These are phyloP conservation scores for Scaptomyza graminum DNA, from an alignment of 1,140 invertebrate species.

Conservation along the genomic window DNA sequence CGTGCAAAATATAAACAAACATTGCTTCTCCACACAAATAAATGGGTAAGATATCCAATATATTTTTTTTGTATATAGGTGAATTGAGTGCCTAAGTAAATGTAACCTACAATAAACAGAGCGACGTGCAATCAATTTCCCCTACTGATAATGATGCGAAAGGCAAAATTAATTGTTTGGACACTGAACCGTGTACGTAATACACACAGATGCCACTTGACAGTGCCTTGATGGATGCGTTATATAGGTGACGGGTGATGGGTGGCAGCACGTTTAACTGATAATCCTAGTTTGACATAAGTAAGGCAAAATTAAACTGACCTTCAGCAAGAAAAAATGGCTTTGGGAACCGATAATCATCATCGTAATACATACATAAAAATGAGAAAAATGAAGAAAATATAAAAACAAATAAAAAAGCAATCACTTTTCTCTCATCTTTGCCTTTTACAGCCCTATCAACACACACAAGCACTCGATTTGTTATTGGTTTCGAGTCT, in stretches of 20 bases:
- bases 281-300: constrained; percentile 58
- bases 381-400: not conserved
- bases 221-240: constrained; percentile 45
- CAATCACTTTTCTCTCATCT: constrained; percentile 24
- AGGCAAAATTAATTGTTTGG: constrained; percentile 56
- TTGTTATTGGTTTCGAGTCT: constrained; percentile 5
- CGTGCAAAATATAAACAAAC: too few relatives aligned
- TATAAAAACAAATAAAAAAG: constrained; percentile 48
- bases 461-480: constrained; percentile 2
- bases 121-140: not conserved
- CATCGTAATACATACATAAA: constrained; percentile 19
- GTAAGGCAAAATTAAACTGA: constrained; percentile 50
- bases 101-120: constrained; percentile 18
- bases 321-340: constrained; percentile 44
- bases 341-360: constrained; percentile 43
- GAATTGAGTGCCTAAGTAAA: not conserved
- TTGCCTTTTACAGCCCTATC: constrained; percentile 23
- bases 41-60: not conserved
- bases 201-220: constrained; percentile 51
- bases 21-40: not conserved
- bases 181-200: constrained; percentile 55
- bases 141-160: constrained; percentile 32
- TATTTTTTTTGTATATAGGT: too few relatives aligned
- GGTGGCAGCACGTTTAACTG: constrained; percentile 38
- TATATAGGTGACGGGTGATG: constrained; percentile 12